Conservation (phyloP, 2,797 vertebrate species). For the Naso thynnoides region DNA sequence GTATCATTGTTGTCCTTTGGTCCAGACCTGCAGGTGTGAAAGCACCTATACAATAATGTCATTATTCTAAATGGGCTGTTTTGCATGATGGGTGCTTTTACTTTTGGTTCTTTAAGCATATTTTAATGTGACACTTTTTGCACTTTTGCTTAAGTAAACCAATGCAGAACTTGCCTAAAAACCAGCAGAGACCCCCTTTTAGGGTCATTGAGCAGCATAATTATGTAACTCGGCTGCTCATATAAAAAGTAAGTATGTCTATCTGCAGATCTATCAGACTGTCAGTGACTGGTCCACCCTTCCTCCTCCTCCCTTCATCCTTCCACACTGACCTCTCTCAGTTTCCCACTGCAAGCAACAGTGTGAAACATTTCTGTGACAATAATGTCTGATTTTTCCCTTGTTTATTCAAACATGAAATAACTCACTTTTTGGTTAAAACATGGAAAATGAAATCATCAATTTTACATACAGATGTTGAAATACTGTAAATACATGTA, state of each 20-base stretch:
- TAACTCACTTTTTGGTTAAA: background rate
- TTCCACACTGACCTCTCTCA: slow-evolving; percentile 48
- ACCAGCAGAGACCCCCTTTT: background rate
- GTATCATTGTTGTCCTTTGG: no score
- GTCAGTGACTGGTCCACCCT: slow-evolving; percentile 56
- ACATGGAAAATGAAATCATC: background rate
- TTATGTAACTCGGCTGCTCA: slow-evolving; percentile 41
- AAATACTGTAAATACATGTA: background rate
- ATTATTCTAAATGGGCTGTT: background rate
- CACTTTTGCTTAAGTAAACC: background rate
- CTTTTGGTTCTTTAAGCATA: background rate
- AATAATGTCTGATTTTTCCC: background rate
- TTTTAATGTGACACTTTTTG: background rate
- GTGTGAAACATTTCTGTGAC: slow-evolving; percentile 16
- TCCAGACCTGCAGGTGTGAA: no score
- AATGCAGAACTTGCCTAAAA: background rate
- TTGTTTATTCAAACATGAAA: background rate
- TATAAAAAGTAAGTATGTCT: slow-evolving; percentile 42
- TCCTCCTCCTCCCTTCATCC: slow-evolving; percentile 62
- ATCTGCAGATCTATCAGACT: slow-evolving; percentile 35
- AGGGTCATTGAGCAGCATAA: background rate
- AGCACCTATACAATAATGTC: background rate
- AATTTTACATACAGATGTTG: background rate
- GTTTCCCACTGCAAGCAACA: slow-evolving; percentile 6
- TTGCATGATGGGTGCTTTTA: background rate